phyloP scores from a whole-genome alignment of 1,140 invertebrate genomes.

The Lepidurus couesii region DNA sequence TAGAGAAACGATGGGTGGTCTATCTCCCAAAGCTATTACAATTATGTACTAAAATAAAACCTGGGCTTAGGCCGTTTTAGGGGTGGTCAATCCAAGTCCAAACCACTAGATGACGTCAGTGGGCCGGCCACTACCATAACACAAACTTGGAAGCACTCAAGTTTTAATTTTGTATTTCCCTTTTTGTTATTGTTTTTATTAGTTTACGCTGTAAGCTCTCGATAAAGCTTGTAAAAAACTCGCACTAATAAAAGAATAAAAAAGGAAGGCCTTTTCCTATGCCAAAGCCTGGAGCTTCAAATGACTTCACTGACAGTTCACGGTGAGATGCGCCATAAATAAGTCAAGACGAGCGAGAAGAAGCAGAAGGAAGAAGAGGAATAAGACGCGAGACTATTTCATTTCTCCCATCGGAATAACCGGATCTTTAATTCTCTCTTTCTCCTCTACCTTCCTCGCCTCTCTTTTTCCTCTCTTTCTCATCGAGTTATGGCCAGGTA shows the following conservation, averaged over 20 bases:
- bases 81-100: no score
- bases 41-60: not conserved
- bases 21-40: not conserved
- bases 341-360: not conserved
- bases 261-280: not conserved
- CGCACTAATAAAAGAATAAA: not conserved
- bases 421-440: not conserved
- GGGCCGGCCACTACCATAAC: no score
- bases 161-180: no score
- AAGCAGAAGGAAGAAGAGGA: not conserved
- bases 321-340: constrained; percentile 18
- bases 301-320: constrained; percentile 18
- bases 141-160: no score
- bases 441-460: not conserved
- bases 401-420: constrained; percentile 11
- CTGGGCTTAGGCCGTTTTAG: no score
- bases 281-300: not conserved
- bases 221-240: not conserved
- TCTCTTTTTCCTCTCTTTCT: not conserved
- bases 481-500: constrained; percentile 27
- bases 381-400: not conserved
- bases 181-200: not conserved
- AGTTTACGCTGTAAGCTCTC: not conserved
- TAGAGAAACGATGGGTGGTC: not conserved
- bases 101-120: no score